Percentiles rank a stretch among this genome's conserved stretches.
These are phyloP conservation scores for Lates calcarifer DNA, from an alignment of 2,113 vertebrate species.

Conservation along the genomic window DNA sequence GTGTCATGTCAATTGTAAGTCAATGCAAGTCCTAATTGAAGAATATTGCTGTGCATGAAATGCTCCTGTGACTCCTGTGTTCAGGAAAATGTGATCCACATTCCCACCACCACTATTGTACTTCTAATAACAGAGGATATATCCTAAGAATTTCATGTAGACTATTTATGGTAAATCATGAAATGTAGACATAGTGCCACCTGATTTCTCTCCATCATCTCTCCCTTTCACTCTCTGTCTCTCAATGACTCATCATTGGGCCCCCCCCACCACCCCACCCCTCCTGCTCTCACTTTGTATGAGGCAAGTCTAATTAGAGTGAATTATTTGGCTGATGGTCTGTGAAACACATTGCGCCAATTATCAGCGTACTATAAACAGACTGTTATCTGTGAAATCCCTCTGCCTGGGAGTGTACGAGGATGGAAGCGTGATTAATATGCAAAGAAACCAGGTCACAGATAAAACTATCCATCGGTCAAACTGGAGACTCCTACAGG, in stretches of 20 bases:
- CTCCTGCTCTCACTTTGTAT: conserved; percentile 34
- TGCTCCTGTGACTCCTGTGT: conserved; percentile 1
- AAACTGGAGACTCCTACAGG: conserved; percentile 47
- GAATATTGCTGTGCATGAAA: conserved; percentile 16
- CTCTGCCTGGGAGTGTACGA: conserved; percentile 50
- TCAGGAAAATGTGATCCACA: conserved; percentile 28
- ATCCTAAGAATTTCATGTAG: conserved; percentile 41
- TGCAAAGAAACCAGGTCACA: conserved; percentile 79
- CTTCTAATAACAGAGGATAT: conserved; percentile 37
- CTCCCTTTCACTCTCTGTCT: neutral
- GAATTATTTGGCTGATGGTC: conserved; percentile 71
- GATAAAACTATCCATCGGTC: conserved; percentile 72
- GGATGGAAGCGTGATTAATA: conserved; percentile 75
- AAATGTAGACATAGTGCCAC: conserved; percentile 35
- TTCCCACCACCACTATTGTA: conserved; percentile 30
- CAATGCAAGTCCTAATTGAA: neutral
- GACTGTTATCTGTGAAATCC: conserved; percentile 80
- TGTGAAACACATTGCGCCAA: conserved; percentile 73
- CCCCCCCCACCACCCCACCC: neutral
- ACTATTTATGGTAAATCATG: conserved; percentile 48
- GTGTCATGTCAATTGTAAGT: conserved; percentile 12
- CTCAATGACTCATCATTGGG: conserved; percentile 12
- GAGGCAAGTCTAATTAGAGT: conserved; percentile 67
- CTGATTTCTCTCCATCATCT: conserved; percentile 15
- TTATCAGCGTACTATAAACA: conserved; percentile 76